Conservation (phyloP, 2,113 vertebrate genomes). For the Halcyon malimbica region DNA sequence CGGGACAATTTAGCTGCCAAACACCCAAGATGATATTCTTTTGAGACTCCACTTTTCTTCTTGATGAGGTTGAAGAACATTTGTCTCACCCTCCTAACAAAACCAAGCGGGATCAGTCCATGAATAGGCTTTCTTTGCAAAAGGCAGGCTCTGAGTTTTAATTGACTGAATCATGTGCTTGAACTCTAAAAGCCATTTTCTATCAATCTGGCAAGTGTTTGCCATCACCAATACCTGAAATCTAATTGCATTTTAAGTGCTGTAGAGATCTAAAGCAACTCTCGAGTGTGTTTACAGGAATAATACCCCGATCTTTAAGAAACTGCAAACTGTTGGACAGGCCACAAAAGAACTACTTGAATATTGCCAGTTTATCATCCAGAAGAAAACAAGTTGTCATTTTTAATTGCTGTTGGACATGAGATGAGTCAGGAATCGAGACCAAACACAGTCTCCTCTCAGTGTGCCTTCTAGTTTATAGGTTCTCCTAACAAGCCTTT, state of each 20-base stretch:
- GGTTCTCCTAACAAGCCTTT: background rate
- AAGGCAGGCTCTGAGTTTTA: background rate
- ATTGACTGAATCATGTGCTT: background rate
- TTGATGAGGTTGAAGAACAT: background rate
- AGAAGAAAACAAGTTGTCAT: background rate
- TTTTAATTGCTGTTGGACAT: background rate
- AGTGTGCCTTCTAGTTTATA: background rate
- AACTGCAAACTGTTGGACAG: background rate
- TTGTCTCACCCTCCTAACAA: background rate
- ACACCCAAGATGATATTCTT: background rate
- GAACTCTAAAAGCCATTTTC: conserved; percentile 23
- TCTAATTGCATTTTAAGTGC: conserved; percentile 33
- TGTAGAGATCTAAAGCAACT: background rate
- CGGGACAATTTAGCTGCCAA: background rate
- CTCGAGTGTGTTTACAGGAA: conserved; percentile 10
- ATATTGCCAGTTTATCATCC: background rate
- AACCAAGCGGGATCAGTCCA: background rate
- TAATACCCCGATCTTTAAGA: background rate
- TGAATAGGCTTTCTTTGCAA: background rate
- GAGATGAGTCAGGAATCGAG: background rate
- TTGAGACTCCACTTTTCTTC: background rate
- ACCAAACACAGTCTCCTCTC: background rate
- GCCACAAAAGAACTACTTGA: background rate
- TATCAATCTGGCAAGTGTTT: background rate
- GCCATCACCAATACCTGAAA: background rate